Conservation (phyloP, 1,140 invertebrate genomes). For the Drosophila ficusphila region DNA sequence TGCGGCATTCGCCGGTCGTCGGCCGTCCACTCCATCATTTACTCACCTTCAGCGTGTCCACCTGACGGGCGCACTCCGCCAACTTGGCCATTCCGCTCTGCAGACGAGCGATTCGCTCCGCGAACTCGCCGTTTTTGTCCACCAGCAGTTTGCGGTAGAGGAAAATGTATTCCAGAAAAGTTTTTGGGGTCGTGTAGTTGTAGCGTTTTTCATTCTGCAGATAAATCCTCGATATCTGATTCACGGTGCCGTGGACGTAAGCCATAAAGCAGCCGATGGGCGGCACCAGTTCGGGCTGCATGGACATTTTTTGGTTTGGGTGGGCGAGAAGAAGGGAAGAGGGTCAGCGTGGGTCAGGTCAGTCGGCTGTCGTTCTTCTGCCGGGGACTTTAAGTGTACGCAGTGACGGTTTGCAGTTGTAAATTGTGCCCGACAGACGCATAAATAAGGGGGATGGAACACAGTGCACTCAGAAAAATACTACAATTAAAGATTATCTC, state of each 20-base stretch:
- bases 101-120: conserved; percentile 91
- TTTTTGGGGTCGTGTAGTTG: conserved; percentile 98
- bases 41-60: conserved; percentile 86
- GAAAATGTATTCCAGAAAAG: conserved; percentile 96
- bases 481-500: no score
- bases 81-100: conserved; percentile 96
- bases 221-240: conserved; percentile 93
- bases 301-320: conserved; percentile 6
- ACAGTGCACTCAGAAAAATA: not conserved
- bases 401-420: conserved; percentile 55
- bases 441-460: conserved; percentile 43
- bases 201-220: conserved; percentile 94
- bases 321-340: not conserved
- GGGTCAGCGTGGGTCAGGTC: conserved; percentile 14
- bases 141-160: conserved; percentile 94
- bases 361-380: not conserved
- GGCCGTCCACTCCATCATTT: conserved; percentile 22
- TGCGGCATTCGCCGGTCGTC: not conserved
- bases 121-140: conserved; percentile 90
- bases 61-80: conserved; percentile 93
- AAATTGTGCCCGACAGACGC: conserved; percentile 55
- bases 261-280: conserved; percentile 95
- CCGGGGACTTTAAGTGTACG: conserved; percentile 40
- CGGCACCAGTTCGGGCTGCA: conserved; percentile 84
- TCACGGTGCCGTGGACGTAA: conserved; percentile 94